Conservation (phyloP, 2,113 vertebrate species). For the Piprites chloris region DNA sequence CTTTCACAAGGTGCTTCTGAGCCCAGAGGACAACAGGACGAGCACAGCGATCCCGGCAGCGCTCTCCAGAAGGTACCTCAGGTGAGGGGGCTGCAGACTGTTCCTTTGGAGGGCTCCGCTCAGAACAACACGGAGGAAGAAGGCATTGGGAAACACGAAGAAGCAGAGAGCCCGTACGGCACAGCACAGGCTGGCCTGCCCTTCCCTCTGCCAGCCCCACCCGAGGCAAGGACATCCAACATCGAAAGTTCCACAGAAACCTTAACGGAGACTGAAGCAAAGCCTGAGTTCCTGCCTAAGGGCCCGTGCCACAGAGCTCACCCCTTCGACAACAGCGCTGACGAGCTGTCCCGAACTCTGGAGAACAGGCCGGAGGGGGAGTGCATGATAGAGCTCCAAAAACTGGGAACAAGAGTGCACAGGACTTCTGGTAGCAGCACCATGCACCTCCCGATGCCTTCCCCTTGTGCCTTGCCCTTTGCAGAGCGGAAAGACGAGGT, state of each 20-base stretch:
- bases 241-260: constrained; percentile 86
- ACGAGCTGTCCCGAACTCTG: background rate
- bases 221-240: constrained; percentile 73
- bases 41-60: background rate
- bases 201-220: constrained; percentile 17
- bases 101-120: background rate
- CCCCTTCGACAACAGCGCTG: constrained; percentile 21
- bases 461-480: constrained; percentile 87
- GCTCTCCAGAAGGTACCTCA: constrained; percentile 8
- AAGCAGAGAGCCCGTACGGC: constrained; percentile 8
- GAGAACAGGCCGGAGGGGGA: constrained; percentile 59
- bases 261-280: constrained; percentile 80
- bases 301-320: constrained; percentile 29
- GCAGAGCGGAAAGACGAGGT: constrained; percentile 77
- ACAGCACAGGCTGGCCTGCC: constrained; percentile 35
- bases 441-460: constrained; percentile 63
- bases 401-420: constrained; percentile 49
- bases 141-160: background rate
- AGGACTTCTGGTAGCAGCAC: constrained; percentile 80
- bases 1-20: constrained; percentile 44
- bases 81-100: background rate
- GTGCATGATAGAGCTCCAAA: constrained; percentile 58
- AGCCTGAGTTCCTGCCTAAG: constrained; percentile 48
- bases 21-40: constrained; percentile 2
- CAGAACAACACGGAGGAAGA: background rate